A percentile compares a stretch with the other conserved stretches of the same genome.
phyloP scores from a whole-genome alignment of 2,797 vertebrate genomes.

The Anguilla anguilla region DNA sequence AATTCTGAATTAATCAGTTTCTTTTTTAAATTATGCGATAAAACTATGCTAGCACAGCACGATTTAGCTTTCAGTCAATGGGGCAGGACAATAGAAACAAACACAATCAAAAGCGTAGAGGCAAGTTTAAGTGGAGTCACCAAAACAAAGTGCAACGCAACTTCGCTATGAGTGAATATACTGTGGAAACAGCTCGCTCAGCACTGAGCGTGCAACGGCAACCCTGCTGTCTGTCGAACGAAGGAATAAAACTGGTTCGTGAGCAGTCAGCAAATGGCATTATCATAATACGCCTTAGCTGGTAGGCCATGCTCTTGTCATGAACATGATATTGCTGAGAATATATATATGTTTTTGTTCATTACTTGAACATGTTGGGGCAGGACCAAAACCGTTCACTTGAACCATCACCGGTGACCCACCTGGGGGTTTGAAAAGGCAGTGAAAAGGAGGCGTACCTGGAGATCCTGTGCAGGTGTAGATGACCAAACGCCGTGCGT shows the following conservation, averaged over 20 bases:
- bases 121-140: neutral
- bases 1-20: neutral
- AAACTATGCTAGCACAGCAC: neutral
- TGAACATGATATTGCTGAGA: neutral
- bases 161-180: neutral
- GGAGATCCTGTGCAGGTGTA: neutral
- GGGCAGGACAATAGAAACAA: neutral
- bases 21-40: neutral
- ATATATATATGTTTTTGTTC: neutral
- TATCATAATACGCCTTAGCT: neutral
- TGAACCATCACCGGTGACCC: too few species aligned
- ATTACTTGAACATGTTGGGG: too few species aligned
- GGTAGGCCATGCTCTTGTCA: neutral
- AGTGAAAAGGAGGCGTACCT: neutral
- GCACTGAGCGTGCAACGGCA: neutral
- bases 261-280: neutral
- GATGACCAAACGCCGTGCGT: neutral
- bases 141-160: neutral
- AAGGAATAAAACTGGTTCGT: neutral
- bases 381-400: too few species aligned
- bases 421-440: too few species aligned
- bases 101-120: neutral
- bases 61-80: neutral
- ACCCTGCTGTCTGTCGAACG: neutral
- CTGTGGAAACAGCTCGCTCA: neutral